Evolutionary conservation across 2,888 invertebrate species (phyloP).

Genomic region (Agrilus biguttatus): DNA sequence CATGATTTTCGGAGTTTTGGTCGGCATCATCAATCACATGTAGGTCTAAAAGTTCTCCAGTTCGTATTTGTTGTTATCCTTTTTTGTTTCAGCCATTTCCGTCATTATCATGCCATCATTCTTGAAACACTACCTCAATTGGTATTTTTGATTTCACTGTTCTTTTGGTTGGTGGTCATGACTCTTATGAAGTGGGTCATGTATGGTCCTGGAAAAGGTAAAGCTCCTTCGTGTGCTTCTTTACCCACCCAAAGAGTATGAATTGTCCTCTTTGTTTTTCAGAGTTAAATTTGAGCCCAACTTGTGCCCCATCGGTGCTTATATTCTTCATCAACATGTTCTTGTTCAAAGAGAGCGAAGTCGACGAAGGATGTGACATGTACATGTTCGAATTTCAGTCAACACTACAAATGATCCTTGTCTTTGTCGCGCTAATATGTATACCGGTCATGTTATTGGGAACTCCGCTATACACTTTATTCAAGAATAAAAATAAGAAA

Average conservation of each 20-base stretch:
- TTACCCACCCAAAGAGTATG: too few relatives aligned
- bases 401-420: conserved; percentile 62
- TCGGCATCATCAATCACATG: conserved; percentile 65
- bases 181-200: conserved; percentile 84
- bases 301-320: conserved; percentile 88
- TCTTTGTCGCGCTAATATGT: conserved; percentile 68
- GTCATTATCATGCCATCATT: conserved; percentile 49
- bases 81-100: conserved; percentile 43
- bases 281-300: conserved; percentile 21
- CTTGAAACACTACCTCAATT: conserved; percentile 86
- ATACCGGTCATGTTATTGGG: conserved; percentile 89
- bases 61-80: background rate
- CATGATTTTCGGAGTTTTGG: conserved; percentile 86
- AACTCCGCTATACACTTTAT: conserved; percentile 76
- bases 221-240: conserved; percentile 1
- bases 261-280: background rate
- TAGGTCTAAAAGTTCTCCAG: conserved; percentile 29
- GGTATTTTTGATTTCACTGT: conserved; percentile 72
- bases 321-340: conserved; percentile 99
- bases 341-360: conserved; percentile 55
- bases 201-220: conserved; percentile 43
- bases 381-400: conserved; percentile 61
- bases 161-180: conserved; percentile 83
- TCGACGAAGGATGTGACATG: conserved; percentile 37
- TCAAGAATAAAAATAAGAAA: conserved; percentile 21